A percentile compares a stretch with the other conserved stretches of the same genome.
Conservation (phyloP, 2,113 vertebrate species). For the Pogonocichla stellata region DNA sequence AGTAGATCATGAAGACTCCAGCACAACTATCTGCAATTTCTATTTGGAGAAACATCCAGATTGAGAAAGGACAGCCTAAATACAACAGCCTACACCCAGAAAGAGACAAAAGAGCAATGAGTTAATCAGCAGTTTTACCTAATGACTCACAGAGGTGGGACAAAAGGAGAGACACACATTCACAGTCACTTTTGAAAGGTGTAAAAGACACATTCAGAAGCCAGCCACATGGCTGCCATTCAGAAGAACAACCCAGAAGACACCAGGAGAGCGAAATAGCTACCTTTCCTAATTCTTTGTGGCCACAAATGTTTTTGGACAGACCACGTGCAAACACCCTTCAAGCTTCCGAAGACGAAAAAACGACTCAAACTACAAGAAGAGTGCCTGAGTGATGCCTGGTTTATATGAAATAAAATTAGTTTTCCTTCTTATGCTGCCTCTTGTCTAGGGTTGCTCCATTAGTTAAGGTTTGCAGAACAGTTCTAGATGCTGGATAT, state of each 20-base stretch:
- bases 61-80: neutral
- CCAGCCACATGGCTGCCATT: neutral
- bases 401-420: neutral
- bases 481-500: neutral
- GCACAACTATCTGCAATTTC: neutral
- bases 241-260: neutral
- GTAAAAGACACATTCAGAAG: neutral
- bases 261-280: neutral
- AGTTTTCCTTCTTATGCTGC: neutral
- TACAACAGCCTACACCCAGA: neutral
- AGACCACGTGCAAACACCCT: fast-evolving
- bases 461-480: neutral
- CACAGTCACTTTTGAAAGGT: neutral
- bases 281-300: neutral
- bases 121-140: neutral
- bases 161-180: neutral
- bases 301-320: neutral
- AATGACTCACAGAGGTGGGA: neutral
- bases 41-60: neutral
- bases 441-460: neutral
- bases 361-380: neutral
- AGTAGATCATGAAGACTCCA: neutral
- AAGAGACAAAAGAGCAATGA: neutral
- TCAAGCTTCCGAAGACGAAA: neutral
- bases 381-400: neutral